phyloP scores from a whole-genome alignment of 2,888 invertebrate species.

The Ariolimax columbianus region DNA sequence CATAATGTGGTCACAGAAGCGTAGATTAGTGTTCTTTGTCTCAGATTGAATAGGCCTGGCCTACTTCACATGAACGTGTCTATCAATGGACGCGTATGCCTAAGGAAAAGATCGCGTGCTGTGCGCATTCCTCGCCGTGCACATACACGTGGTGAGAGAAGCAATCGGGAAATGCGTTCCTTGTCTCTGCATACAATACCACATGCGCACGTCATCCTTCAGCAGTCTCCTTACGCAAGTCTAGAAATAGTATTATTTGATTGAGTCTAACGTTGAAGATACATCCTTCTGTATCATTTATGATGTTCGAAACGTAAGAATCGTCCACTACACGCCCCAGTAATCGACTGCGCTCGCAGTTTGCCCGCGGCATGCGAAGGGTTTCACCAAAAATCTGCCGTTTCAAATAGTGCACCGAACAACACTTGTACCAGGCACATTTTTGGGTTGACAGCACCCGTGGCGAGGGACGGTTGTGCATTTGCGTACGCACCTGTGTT shows the following conservation, averaged over 20 bases:
- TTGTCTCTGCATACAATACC: neutral
- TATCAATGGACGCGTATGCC: neutral
- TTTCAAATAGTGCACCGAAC: neutral
- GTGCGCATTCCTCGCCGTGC: neutral
- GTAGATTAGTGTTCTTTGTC: neutral
- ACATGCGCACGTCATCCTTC: neutral
- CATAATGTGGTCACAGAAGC: neutral
- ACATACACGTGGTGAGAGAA: neutral
- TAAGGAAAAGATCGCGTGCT: neutral
- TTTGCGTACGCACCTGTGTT: neutral
- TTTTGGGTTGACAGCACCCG: neutral
- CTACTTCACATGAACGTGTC: neutral
- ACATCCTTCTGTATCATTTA: neutral
- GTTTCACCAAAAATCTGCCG: neutral
- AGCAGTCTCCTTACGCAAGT: neutral
- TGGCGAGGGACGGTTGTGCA: neutral
- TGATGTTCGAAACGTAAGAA: neutral
- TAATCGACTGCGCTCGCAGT: neutral
- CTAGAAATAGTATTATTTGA: neutral
- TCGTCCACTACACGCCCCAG: neutral
- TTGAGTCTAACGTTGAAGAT: neutral
- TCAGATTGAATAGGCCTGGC: neutral
- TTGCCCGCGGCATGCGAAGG: neutral
- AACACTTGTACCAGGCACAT: neutral
- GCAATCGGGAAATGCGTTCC: neutral